Evolutionary conservation across 1,140 invertebrate species (phyloP).

Genomic region (Panagrolaimus sp.): DNA sequence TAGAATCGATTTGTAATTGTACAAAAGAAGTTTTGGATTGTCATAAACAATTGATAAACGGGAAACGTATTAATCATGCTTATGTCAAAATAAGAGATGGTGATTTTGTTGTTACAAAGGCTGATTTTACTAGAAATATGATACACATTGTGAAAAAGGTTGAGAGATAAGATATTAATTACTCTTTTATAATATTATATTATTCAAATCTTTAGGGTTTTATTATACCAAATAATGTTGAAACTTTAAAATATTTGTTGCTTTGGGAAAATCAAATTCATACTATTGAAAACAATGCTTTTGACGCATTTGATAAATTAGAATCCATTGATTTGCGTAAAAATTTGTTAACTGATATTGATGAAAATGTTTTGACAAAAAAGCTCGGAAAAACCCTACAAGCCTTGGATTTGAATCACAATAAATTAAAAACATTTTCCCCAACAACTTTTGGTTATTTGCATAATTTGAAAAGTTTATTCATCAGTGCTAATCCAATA

Average conservation of each 20-base stretch:
- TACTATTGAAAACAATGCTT: neutral
- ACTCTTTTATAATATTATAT: too few species aligned
- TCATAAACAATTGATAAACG: too few species aligned
- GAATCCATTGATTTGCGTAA: neutral
- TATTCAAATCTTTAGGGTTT: neutral
- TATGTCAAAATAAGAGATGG: neutral
- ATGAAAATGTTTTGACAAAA: neutral
- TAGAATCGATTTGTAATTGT: neutral
- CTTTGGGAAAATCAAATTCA: neutral
- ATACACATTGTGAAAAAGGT: neutral
- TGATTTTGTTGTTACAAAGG: neutral
- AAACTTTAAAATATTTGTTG: neutral
- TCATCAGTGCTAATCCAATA: neutral
- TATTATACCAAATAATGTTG: neutral
- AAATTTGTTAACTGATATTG: neutral
- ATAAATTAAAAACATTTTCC: neutral
- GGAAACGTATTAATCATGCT: neutral
- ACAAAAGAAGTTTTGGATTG: neutral
- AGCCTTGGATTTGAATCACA: neutral
- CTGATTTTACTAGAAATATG: neutral
- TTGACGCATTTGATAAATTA: conserved; percentile 1
- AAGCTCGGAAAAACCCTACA: neutral
- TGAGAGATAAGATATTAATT: too few species aligned
- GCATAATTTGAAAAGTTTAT: neutral
- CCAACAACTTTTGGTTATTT: neutral